Evolutionary conservation across 2,113 vertebrate genomes (phyloP).

Genomic region (Osmerus eperlanus): DNA sequence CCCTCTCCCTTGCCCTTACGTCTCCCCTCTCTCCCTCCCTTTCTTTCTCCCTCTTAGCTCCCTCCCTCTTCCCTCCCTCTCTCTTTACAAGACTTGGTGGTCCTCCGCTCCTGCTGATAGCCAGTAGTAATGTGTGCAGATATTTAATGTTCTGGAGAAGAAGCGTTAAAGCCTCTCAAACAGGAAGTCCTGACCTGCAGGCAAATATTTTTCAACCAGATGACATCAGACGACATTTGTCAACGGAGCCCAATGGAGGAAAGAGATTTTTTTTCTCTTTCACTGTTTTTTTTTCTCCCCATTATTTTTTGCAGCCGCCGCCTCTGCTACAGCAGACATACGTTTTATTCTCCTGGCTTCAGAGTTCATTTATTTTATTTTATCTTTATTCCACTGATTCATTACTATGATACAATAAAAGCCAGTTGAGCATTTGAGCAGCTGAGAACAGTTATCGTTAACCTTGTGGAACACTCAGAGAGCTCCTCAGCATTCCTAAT

Average conservation of each 20-base stretch:
- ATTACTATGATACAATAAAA: conserved; percentile 85
- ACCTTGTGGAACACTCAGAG: conserved; percentile 77
- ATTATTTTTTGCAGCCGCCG: conserved; percentile 45
- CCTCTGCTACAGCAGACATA: conserved; percentile 47
- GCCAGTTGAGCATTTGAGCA: conserved; percentile 81
- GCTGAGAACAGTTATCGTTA: conserved; percentile 78
- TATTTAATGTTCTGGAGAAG: conserved; percentile 76
- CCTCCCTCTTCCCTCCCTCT: not conserved
- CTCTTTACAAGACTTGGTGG: not conserved
- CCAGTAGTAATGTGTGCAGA: conserved; percentile 66
- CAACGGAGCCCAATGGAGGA: conserved; percentile 32
- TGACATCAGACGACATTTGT: conserved; percentile 73
- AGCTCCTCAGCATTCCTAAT: conserved; percentile 72
- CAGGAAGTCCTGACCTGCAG: conserved; percentile 71
- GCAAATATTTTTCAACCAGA: conserved; percentile 77
- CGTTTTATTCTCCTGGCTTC: conserved; percentile 73
- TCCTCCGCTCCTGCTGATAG: conserved; percentile 50
- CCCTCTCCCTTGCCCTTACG: not conserved
- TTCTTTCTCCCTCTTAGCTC: not conserved
- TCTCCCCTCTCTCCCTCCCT: not conserved
- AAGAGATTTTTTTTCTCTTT: conserved; percentile 42
- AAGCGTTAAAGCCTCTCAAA: conserved; percentile 72
- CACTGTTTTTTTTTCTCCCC: conserved; percentile 17
- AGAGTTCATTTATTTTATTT: conserved; percentile 83
- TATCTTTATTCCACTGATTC: conserved; percentile 75